Conservation (phyloP, 1,140 invertebrate species). For the Paraescarpia echinospica region DNA sequence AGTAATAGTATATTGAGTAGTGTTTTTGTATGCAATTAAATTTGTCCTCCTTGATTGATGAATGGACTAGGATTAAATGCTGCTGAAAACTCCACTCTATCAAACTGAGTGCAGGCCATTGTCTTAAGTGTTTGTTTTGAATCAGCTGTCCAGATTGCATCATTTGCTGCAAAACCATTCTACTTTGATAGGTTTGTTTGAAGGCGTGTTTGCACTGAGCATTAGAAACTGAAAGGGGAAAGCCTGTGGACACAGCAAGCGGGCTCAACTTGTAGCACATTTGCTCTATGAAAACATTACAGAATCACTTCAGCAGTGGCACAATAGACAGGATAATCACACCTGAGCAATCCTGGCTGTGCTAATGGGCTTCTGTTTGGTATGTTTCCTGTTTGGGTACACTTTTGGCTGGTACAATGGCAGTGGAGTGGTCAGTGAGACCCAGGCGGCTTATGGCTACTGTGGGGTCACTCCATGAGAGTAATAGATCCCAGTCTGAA, state of each 20-base stretch:
- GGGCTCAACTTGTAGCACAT: background rate
- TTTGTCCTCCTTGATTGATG: background rate
- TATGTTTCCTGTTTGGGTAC: background rate
- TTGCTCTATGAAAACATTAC: background rate
- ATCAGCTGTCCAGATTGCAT: background rate
- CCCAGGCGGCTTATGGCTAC: background rate
- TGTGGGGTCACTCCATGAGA: background rate
- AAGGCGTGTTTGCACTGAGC: background rate
- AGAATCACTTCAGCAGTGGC: background rate
- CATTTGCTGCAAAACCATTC: background rate
- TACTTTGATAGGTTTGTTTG: conserved; percentile 1
- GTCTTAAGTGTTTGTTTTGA: conserved; percentile 1
- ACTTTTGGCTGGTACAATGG: background rate
- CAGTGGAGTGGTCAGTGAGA: background rate
- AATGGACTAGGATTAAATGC: background rate
- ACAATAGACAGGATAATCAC: background rate
- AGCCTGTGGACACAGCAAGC: background rate
- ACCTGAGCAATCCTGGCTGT: background rate
- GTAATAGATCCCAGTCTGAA: background rate
- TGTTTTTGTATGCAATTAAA: background rate
- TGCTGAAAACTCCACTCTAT: background rate
- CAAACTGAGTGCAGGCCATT: background rate
- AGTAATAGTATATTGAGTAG: background rate
- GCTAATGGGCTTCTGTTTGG: conserved; percentile 3
- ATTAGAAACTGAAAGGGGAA: background rate